phyloP scores from a whole-genome alignment of 1,140 invertebrate genomes.

The Zaprionus ornatus region DNA sequence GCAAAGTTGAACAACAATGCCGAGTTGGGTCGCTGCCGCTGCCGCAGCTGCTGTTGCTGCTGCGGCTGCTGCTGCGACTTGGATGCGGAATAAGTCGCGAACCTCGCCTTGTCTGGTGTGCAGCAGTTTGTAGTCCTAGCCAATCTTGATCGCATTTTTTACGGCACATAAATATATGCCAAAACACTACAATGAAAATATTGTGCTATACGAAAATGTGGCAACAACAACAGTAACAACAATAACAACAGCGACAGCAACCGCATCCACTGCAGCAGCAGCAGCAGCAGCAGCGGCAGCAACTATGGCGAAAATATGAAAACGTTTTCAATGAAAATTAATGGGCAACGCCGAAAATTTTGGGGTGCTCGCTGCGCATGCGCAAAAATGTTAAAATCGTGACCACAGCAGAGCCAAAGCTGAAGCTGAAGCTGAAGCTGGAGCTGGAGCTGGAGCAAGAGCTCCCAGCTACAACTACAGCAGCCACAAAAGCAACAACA shows the following conservation, averaged over 20 bases:
- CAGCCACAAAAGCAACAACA: conserved; percentile 31
- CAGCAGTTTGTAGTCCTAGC: conserved; percentile 57
- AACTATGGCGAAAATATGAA: conserved; percentile 79
- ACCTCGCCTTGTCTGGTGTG: conserved; percentile 52
- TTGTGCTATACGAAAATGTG: conserved; percentile 68
- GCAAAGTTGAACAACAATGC: conserved; percentile 74
- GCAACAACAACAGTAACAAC: conserved; percentile 56
- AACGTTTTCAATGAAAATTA: conserved; percentile 83
- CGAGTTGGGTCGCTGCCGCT: conserved; percentile 10
- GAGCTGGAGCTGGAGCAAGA: conserved; percentile 35
- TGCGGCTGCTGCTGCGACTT: conserved; percentile 3
- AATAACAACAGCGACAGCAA: conserved; percentile 37
- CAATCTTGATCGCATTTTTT: conserved; percentile 82
- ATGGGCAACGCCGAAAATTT: conserved; percentile 81
- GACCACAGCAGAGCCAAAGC: conserved; percentile 54
- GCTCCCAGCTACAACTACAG: conserved; percentile 19
- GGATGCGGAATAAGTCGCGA: conserved; percentile 34
- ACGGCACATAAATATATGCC: conserved; percentile 82
- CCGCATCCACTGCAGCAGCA: conserved; percentile 25
- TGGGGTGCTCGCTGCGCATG: conserved; percentile 78
- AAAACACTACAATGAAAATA: conserved; percentile 82
- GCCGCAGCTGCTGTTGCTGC: conserved; percentile 5
- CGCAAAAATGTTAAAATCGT: conserved; percentile 82
- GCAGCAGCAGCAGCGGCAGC: conserved; percentile 27
- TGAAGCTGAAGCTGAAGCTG: conserved; percentile 10